Conservation (phyloP, 2,113 vertebrate species). For the Galeopterus variegatus region DNA sequence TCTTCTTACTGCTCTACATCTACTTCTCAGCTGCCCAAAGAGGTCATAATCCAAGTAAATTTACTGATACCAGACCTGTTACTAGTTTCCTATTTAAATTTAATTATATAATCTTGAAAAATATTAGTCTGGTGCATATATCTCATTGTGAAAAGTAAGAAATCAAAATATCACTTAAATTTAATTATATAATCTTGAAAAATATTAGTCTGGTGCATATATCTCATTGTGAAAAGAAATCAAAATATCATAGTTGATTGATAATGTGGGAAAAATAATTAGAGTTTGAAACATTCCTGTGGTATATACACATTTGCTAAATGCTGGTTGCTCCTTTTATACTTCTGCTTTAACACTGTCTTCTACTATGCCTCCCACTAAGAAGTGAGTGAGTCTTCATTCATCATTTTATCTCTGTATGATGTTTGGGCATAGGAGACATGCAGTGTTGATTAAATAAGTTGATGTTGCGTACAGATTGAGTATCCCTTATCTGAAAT, state of each 20-base stretch:
- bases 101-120: conserved; percentile 63
- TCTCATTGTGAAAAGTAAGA: conserved; percentile 59
- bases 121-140: neutral
- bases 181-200: conserved; percentile 64
- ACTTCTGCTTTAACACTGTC: neutral
- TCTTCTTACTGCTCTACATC: neutral
- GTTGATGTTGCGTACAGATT: neutral
- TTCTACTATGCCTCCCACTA: neutral
- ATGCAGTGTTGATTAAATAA: neutral
- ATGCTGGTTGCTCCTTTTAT: neutral
- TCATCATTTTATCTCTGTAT: neutral
- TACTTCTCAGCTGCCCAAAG: neutral
- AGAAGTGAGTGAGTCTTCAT: neutral
- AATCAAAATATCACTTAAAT: neutral
- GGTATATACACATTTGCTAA: neutral
- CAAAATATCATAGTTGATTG: neutral
- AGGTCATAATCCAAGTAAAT: neutral
- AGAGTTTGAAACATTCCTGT: neutral
- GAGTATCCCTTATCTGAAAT: too few species aligned
- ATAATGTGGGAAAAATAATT: conserved; percentile 24
- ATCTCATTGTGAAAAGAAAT: conserved; percentile 50
- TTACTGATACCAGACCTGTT: neutral
- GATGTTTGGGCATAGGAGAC: neutral
- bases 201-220: neutral
- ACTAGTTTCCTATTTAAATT: conserved; percentile 41